Base-by-base conservation (phyloP, 2,888 invertebrate genomes). In the Ormia ochracea region DNA sequence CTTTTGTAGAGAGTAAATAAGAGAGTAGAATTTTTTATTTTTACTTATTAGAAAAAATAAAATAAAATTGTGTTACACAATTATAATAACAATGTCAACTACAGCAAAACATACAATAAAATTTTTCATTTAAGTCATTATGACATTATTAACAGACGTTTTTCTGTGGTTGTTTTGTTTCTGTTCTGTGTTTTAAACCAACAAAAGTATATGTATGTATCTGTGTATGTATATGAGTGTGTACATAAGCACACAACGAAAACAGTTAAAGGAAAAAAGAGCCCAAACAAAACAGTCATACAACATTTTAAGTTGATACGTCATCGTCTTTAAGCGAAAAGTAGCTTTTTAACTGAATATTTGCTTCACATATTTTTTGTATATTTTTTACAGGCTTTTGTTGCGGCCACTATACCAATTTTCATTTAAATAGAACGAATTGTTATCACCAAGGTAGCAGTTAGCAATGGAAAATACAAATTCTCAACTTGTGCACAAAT, bases 21-120 rank as follows among this genome's bases (percentile, higher is more conserved):
- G 68, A 66, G 69, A 50, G 45, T 14, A 63, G 48, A 58, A 52
- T 43, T 48, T 50, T 23, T 17, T n/a, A n/a, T 52, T 21, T 33
- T 2, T 43, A 43, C 23, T 54, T 23, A 61, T 56, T 4, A 52
- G 26, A 54, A 36, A 17, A 63, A 52, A 65, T 56, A 50, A 54
- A n/a, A n/a, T n/a, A n/a, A 31, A 59, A 68, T 21, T 45, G 65
- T 73, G 74, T 78, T 78, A 78, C 78, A 78, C 81, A 81, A 78
- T 78, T 78, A 52, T 52, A 72, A 68, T 43, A 66, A 74, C 63
- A 72, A 63, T 78, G 73, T 78, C 77, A 65, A 77, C 50, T 54
- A 56, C 70, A 52, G 26, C 69, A 38, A 75, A 52, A 10, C 41
- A 26, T 21, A 59, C 31, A 66, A 52, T 12, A 69, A 33, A 73